Base-by-base conservation (phyloP, 2,888 invertebrate species). In the Polymixis flavicincta region DNA sequence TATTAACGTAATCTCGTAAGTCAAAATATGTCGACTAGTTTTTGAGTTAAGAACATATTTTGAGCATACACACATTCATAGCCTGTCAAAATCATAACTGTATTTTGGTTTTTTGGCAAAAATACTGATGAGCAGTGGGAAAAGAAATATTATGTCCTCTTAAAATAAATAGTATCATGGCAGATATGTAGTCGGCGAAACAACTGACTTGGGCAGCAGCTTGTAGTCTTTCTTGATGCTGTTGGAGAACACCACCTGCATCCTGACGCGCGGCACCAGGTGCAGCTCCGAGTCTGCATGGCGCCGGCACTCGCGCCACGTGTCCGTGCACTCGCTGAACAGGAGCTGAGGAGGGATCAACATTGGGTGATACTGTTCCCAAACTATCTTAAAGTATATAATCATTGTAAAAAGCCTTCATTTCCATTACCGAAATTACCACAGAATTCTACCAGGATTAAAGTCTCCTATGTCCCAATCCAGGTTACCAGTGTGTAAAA, bases 241-340 rank as follows among this genome's bases (percentile, higher is more conserved):
- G 89, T 97, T 98, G n/a, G 98, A 98, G 90, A 98, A 97, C 14
- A 97, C 97, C 0, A 98, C 93, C 73, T 97, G 97, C 65, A 97
- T 95, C 87, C 97, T 97, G 65, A 97, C 97, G 91, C 98, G 98
- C 0, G 98, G 98, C 66, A 98, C 90, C 32, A 98, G 93, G 90
- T 98, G 98, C 84, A 97, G 96, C 55, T 98, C 98, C 0, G 98
- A 98, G 90, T 98, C 98, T 2, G 97, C 97, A 83, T 97, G 97
- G 69, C 97, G 97, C 69, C 98, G 97, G 0, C 97, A 97, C 83
- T 98, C 97, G 67, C 98, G 97, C 98, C 98, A 98, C 66, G 97
- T 97, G 72, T 98, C 98, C 17, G 97, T 97, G 97, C 96, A 95
- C 84, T 95, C 96, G 89, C 97, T 97, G 90, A 97, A 97, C 42